Base-by-base conservation (phyloP, 2,797 vertebrate species). In the Pipistrellus nathusii region DNA sequence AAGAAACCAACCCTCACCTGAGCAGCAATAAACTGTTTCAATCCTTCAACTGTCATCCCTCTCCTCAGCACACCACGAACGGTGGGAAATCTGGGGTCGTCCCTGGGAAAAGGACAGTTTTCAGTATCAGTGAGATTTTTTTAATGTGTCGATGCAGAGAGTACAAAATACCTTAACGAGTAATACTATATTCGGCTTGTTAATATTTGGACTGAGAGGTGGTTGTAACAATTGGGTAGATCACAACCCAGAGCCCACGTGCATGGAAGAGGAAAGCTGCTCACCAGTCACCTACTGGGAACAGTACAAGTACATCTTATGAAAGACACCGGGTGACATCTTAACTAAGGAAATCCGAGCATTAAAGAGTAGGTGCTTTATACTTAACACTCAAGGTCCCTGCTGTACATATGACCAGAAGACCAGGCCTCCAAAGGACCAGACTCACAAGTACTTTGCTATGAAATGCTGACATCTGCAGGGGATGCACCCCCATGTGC, bases 81-180 rank as follows among this genome's bases (percentile, higher is more conserved):
- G 0, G 99, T 99, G 44, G 99, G 99, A 97, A 99, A 99, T n/a
- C 99, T 98, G 62, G 99, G 99, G 97, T 99, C 99, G 90, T 99
- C 99, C 99, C 99, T 99, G 83, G 35, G 2, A 94, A 95, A 84
- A 1, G 64, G 0, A 38, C 55, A 71, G 1, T 35, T 14, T 32
- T 85, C 85, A 55, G 18, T 18, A 13, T 30, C 51, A 30, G 48
- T 12, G 21, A 75, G 13, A 38, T 12, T 20, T 57, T 25, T 64
- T 55, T 30, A n/a, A 89, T 10, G 6, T 78, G n/a, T 27, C 62
- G 41, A 59, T 11, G 15, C 20, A 87, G 8, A 59, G 15, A 55
- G 30, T 8, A 66, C 10, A 85, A 51, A 32, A 23, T 11, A 68
- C 2, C 23, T 62, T 82, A 35, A 53, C 46, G 17, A 83, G 18